Evolutionary conservation across 92 coral and sea anemone species (phyloP).

Genomic region (Blastomussa wellsi): DNA sequence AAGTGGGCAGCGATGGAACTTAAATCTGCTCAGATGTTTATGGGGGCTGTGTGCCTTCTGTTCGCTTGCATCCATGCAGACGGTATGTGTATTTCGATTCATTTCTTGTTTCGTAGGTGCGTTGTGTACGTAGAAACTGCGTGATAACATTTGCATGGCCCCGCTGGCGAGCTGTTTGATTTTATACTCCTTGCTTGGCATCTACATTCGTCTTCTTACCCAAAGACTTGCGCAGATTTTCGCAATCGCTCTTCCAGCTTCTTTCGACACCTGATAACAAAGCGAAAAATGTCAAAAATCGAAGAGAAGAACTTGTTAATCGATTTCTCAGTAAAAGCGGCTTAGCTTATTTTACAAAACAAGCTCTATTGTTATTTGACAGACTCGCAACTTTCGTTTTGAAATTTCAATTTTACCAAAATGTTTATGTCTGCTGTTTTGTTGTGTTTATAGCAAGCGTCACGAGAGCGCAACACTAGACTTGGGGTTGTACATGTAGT

Average conservation of each 20-base stretch:
- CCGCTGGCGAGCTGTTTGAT: neutral
- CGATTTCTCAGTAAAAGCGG: neutral
- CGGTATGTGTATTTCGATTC: neutral
- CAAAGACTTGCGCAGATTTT: neutral
- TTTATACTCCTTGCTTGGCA: neutral
- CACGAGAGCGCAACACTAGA: neutral
- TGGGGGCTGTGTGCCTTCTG: neutral
- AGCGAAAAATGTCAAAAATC: neutral
- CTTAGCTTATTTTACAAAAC: neutral
- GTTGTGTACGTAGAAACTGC: neutral
- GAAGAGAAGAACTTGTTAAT: neutral
- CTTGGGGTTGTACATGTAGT: neutral
- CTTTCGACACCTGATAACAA: no score
- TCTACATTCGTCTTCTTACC: neutral
- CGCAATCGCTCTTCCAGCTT: neutral
- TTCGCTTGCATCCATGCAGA: neutral
- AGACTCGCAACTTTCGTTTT: neutral
- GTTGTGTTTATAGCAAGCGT: neutral
- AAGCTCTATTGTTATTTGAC: neutral
- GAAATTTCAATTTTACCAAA: neutral
- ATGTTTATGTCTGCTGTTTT: neutral
- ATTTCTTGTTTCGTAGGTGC: neutral
- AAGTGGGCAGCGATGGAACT: constrained; percentile 7
- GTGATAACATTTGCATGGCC: neutral
- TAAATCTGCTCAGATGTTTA: neutral